A percentile compares a stretch with the other conserved stretches of the same genome.
Conservation (phyloP, 2,888 invertebrate species). For the Drosophila phalerata region DNA sequence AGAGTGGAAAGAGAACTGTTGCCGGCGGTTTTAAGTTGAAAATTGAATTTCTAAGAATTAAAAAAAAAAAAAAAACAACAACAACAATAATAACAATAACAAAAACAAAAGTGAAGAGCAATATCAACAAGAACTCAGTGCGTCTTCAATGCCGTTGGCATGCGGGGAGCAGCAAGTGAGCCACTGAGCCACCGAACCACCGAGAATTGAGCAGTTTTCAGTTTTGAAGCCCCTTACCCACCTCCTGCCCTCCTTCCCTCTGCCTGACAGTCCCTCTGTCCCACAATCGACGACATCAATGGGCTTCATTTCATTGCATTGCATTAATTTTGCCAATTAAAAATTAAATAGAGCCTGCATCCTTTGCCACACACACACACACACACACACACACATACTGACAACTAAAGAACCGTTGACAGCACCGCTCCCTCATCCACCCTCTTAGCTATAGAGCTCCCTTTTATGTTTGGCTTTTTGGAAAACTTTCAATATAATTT, state of each 20-base stretch:
- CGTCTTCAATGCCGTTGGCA: constrained; percentile 60
- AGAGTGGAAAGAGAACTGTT: constrained; percentile 18
- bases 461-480: constrained; percentile 22
- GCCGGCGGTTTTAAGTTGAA: constrained; percentile 72
- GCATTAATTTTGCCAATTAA: constrained; percentile 82
- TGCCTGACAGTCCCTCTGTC: too few species aligned
- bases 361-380: constrained; percentile 53
- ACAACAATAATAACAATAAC: constrained; percentile 29
- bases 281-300: constrained; percentile 36
- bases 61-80: constrained; percentile 38
- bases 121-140: constrained; percentile 41
- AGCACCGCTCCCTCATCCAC: too few species aligned
- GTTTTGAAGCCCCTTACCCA: constrained; percentile 15
- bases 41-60: constrained; percentile 82
- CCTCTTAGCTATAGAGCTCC: too few species aligned
- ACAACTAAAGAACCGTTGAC: too few species aligned
- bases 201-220: constrained; percentile 31
- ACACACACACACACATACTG: background rate
- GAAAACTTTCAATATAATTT: constrained; percentile 71
- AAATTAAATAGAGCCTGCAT: constrained; percentile 82
- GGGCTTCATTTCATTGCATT: constrained; percentile 81
- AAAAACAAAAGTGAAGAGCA: constrained; percentile 33
- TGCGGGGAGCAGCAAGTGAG: constrained; percentile 36
- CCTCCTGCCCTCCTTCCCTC: background rate
- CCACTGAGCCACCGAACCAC: constrained; percentile 11